These are phyloP conservation scores for Linnaemya vulpina DNA, from an alignment of 2,888 invertebrate species.

Conservation along the genomic window DNA sequence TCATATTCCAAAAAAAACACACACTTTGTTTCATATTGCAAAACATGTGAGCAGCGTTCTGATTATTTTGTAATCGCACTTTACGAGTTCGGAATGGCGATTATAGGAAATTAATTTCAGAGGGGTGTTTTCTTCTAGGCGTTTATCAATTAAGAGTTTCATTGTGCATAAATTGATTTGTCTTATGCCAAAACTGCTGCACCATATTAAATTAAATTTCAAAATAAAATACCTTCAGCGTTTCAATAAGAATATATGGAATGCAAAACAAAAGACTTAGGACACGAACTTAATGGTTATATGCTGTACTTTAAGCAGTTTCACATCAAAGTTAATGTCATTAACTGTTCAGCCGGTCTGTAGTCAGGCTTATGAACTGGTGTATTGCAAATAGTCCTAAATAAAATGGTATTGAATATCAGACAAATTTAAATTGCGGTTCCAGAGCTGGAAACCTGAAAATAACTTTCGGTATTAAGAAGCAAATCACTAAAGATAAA, in stretches of 20 bases:
- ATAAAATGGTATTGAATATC: too few species aligned
- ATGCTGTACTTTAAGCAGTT: background rate
- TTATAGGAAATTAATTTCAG: slow-evolving; percentile 17
- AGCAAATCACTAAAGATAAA: too few species aligned
- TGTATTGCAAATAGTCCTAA: too few species aligned
- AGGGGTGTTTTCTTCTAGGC: slow-evolving; percentile 60
- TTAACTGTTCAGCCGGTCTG: background rate
- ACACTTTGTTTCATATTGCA: background rate
- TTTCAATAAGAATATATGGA: background rate
- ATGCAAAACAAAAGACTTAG: slow-evolving; percentile 59
- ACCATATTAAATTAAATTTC: slow-evolving; percentile 9
- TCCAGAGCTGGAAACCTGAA: too few species aligned
- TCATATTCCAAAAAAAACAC: background rate
- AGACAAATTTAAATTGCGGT: too few species aligned
- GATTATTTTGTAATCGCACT: slow-evolving; percentile 38
- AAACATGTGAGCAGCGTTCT: background rate
- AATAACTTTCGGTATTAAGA: too few species aligned
- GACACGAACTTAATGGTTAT: slow-evolving; percentile 52
- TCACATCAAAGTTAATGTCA: background rate
- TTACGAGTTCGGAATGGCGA: slow-evolving; percentile 7
- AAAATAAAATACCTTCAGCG: slow-evolving; percentile 15
- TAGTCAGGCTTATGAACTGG: too few species aligned
- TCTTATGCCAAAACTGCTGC: slow-evolving; percentile 57
- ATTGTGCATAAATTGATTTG: slow-evolving; percentile 68
- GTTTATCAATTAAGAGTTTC: slow-evolving; percentile 64